Percentiles rank a stretch among this genome's conserved stretches.
Conservation (phyloP, 2,797 vertebrate species). For the Paedocypris micromegethes region DNA sequence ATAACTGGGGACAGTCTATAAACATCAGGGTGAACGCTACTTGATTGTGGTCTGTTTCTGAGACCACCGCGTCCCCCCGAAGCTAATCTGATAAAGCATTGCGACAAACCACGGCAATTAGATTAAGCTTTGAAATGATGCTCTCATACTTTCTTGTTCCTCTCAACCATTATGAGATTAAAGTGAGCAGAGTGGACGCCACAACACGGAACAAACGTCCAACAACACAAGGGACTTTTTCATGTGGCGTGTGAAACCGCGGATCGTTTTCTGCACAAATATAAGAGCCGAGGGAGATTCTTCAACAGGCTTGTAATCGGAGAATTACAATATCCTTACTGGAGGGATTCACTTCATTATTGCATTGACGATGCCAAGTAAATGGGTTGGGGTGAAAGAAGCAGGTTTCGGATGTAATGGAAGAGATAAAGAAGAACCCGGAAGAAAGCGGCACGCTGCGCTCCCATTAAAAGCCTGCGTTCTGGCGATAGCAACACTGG, state of each 20-base stretch:
- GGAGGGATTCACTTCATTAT: conserved; percentile 13
- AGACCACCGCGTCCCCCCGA: conserved; percentile 9
- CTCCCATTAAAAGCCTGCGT: conserved; percentile 31
- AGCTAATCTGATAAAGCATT: not conserved
- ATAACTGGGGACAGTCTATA: conserved; percentile 33
- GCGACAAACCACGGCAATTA: no score
- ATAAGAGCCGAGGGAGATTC: conserved; percentile 5
- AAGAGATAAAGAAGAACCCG: conserved; percentile 22
- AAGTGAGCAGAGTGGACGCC: no score
- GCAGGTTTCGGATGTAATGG: conserved; percentile 38
- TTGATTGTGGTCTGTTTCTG: conserved; percentile 21
- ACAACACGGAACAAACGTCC: no score
- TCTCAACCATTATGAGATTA: no score
- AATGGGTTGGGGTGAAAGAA: conserved; percentile 11
- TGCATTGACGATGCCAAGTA: conserved; percentile 18
- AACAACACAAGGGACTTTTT: not conserved
- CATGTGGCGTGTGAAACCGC: not conserved
- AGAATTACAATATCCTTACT: not conserved
- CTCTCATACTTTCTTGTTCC: not conserved
- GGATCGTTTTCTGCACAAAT: conserved; percentile 12
- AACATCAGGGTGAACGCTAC: conserved; percentile 25
- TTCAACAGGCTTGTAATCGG: conserved; percentile 26
- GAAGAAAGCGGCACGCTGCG: conserved; percentile 19
- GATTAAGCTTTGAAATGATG: not conserved
- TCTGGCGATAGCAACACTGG: conserved; percentile 30